Base-by-base conservation (phyloP, 2,113 vertebrate species). In the Neoarius graeffei region DNA sequence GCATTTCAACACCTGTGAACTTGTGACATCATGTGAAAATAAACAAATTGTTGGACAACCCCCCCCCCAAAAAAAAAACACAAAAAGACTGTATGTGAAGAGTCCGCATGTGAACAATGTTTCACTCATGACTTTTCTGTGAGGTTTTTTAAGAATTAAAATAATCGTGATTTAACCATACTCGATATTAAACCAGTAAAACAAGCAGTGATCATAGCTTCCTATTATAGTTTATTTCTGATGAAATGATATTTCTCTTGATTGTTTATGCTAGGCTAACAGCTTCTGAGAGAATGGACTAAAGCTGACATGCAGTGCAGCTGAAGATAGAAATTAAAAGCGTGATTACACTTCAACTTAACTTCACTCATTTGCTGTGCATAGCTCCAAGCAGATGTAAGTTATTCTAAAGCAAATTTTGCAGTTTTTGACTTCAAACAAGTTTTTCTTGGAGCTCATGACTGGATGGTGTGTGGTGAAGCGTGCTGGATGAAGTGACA, bases 381-480 rank as follows among this genome's bases (percentile, higher is more conserved):
- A 60, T 60, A 60, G 42, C 42, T 42, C 42, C 42, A 35, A 81
- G 17, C 79, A 60, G 20, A 19, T 42, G 56, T 84, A 90, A 92
- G 92, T 93, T 90, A 95, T 95, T 95, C 91, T 94, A 94, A 95
- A 95, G 95, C 94, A 94, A 95, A 95, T 95, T 89, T 57, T 42
- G 1, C 90, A 92, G 94, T 95, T 93, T 93, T 88, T 93, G 89
- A 91, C 92, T 94, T 93, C 93, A 91, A 90, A 90, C 93, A 94
- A 93, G 93, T 95, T 94, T 94, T 88, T 91, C 92, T 93, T 92
- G 90, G 92, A 92, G 94, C 89, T 93, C 87, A 86, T 91, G 93
- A 93, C 90, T 91, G 66, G 90, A 69, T 76, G 89, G 89, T n/a
- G 88, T 84, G 89, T 88, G 90, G 74, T 60, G 50, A 90, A 73